These are phyloP conservation scores for Epsilonema sp. DNA, from an alignment of 2,888 invertebrate genomes.

Conservation along the genomic window DNA sequence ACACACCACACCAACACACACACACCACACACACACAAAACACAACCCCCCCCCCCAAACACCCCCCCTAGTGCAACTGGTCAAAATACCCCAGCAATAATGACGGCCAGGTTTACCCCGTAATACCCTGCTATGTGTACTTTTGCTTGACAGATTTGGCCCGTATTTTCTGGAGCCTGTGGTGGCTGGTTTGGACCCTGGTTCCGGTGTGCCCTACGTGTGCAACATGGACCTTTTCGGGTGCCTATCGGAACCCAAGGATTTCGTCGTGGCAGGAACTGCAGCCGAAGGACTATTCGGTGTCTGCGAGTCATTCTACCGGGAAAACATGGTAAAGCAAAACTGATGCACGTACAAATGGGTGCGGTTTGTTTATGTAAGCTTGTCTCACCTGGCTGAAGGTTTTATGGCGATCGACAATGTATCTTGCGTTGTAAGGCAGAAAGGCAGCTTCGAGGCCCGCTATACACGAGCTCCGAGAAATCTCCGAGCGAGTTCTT, in stretches of 20 bases:
- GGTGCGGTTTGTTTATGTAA: neutral
- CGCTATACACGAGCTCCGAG: too few relatives aligned
- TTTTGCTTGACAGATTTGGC: slow-evolving; percentile 50
- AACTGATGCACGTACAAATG: slow-evolving; percentile 7
- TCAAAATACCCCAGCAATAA: too few relatives aligned
- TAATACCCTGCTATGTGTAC: too few relatives aligned
- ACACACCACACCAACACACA: too few relatives aligned
- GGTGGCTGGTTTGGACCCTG: slow-evolving; percentile 71
- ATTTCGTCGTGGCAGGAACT: slow-evolving; percentile 96
- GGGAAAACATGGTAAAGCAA: slow-evolving; percentile 58
- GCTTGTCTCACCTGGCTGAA: neutral
- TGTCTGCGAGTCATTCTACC: slow-evolving; percentile 92
- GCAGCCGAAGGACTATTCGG: slow-evolving; percentile 42
- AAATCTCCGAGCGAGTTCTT: too few relatives aligned
- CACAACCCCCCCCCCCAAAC: too few relatives aligned
- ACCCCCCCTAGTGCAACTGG: too few relatives aligned
- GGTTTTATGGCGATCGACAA: too few relatives aligned
- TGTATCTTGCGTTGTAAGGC: too few relatives aligned
- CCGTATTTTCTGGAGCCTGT: slow-evolving; percentile 94
- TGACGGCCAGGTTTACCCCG: too few relatives aligned
- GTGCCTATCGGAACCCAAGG: slow-evolving; percentile 66
- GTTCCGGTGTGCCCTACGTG: slow-evolving; percentile 27
- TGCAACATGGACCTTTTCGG: slow-evolving; percentile 85
- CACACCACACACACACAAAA: too few relatives aligned
- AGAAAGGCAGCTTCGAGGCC: too few relatives aligned